Conservation (phyloP, 2,113 vertebrate genomes). For the Cochlearius cochlearius region DNA sequence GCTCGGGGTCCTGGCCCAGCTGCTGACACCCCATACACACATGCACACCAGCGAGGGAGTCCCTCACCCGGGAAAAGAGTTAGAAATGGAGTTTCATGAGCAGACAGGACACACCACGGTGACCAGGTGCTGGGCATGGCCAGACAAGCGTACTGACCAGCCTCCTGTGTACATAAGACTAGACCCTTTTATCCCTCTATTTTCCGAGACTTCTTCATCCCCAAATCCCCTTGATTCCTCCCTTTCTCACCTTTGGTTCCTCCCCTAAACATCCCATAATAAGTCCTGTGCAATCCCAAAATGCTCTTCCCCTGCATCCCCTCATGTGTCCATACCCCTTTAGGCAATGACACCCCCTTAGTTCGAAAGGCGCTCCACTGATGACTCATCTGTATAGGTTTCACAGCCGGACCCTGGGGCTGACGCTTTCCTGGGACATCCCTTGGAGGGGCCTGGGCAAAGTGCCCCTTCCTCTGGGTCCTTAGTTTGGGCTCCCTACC, state of each 20-base stretch:
- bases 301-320: neutral
- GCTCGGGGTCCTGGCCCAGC: neutral
- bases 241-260: neutral
- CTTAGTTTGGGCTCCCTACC: neutral
- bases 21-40: neutral
- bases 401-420: accelerated
- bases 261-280: neutral
- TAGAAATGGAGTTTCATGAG: neutral
- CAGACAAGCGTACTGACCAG: neutral
- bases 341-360: neutral
- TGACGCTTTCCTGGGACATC: neutral
- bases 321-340: neutral
- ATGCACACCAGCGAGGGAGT: neutral
- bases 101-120: neutral
- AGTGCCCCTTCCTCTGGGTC: neutral
- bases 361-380: neutral
- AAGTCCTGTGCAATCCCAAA: neutral
- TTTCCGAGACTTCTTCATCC: neutral
- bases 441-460: neutral
- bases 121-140: neutral
- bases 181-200: neutral
- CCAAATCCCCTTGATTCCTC: neutral
- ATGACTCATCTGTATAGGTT: neutral
- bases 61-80: neutral
- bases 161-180: accelerated